Evolutionary conservation across 2,888 invertebrate genomes (phyloP), one percentile per base, ranked within the genome.

Genomic region (Furcula furcula): DNA sequence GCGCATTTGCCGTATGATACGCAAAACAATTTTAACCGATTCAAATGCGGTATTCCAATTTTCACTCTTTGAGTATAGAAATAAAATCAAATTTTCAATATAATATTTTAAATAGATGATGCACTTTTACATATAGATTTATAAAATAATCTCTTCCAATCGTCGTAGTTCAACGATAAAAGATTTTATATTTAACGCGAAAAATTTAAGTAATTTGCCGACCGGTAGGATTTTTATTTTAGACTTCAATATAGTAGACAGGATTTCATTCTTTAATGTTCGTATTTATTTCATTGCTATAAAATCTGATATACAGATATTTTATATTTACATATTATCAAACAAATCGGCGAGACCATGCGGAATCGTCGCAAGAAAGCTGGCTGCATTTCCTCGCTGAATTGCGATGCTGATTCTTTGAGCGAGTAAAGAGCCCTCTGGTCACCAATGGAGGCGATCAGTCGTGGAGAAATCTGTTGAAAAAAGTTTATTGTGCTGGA

Each of bases 181-280:
- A 54, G 56, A 61, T 61, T 60, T 60, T 61, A 58, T 61, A 54
- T 50, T 47, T 57, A 55, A 54, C 49, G 47, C 30, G 59, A 60
- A 58, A 60, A 60, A 58, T 56, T 55, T 41, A 44, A 56, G 49
- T 50, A 56, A 61, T 61, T 60, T 60, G 43, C 54, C 46, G 45
- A 46, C 41, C 52, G 47, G 49, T 46, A 46, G 34, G 36, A 33
- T 55, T 49, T 37, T 33, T 25, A 16, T 27, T 38, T 34, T 7
- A 6, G 2, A 26, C 36, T 33, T 4, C 27, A 20, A 21, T 52
- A 36, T 35, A 29, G n/a, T n/a, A n/a, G n/a, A n/a, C n/a, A n/a
- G n/a, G n/a, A n/a, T n/a, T n/a, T n/a, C n/a, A n/a, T n/a, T n/a
- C n/a, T n/a, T n/a, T n/a, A n/a, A n/a, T n/a, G n/a, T n/a, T n/a